phyloP scores from a whole-genome alignment of 2,113 vertebrate species.

The Ophthalmolycus amberensis region DNA sequence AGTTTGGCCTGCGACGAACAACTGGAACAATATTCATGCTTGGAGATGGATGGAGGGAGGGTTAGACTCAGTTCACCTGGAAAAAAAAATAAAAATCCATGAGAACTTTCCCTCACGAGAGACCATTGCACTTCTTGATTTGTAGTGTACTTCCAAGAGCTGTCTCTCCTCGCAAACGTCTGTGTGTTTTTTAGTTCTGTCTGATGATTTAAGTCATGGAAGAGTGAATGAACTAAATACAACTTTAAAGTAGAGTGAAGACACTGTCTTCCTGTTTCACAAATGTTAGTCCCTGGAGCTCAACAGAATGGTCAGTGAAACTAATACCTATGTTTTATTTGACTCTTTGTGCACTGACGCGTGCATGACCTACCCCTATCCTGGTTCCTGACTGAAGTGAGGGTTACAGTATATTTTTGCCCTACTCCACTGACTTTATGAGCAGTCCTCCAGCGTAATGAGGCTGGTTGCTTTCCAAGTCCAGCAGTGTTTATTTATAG shows the following conservation, averaged over 20 bases:
- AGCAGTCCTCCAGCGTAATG: slow-evolving; percentile 48
- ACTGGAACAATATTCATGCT: slow-evolving; percentile 66
- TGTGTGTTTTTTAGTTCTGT: slow-evolving; percentile 30
- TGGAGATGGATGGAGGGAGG: slow-evolving; percentile 61
- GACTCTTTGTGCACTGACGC: not conserved
- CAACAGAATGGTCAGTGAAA: not conserved
- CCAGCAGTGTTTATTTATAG: slow-evolving; percentile 76
- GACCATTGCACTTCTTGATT: slow-evolving; percentile 3
- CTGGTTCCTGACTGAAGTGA: slow-evolving; percentile 16
- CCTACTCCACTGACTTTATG: slow-evolving; percentile 59
- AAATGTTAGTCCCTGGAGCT: slow-evolving; percentile 4
- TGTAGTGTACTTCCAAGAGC: slow-evolving; percentile 14
- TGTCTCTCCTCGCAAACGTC: slow-evolving; percentile 7
- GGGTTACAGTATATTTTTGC: slow-evolving; percentile 31
- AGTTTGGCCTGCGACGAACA: slow-evolving; percentile 62
- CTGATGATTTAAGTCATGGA: slow-evolving; percentile 27
- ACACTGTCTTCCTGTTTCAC: slow-evolving; percentile 1
- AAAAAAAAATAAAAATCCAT: slow-evolving; percentile 43
- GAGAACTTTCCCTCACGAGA: slow-evolving; percentile 44
- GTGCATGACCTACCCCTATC: slow-evolving; percentile 4
- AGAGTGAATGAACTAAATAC: slow-evolving; percentile 7
- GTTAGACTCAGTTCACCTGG: slow-evolving; percentile 64
- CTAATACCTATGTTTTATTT: not conserved
- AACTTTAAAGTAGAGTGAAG: slow-evolving; percentile 11
- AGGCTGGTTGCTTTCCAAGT: slow-evolving; percentile 68